Evolutionary conservation across 2,888 invertebrate genomes (phyloP), one percentile per base, ranked within the genome.

Genomic region (Melieria crassipennis): DNA sequence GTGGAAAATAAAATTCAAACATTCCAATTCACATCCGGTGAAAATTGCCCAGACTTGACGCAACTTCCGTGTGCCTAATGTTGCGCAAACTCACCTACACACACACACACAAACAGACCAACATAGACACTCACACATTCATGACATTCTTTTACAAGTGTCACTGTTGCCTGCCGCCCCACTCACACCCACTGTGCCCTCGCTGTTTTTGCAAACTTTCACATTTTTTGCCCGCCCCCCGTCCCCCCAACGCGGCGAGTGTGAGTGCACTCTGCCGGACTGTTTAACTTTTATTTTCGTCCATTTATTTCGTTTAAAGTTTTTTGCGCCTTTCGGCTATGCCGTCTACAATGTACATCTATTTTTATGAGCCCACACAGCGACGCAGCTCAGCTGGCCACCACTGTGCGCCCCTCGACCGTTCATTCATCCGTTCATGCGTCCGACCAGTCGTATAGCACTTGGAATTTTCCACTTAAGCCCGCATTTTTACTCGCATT

Each of bases 391-490:
- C 30, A 30, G 30, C 30, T 30, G 30, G 30, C 30, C 30, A 30
- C 30, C 30, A 30, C 30, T 30, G 30, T 30, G 30, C 30, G 30
- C 30, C 30, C 30, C 30, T 30, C 30, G 2, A 3, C 30, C 30
- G 30, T 30, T 1, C 30, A 30, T 30, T 30, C 30, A 30, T 30
- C 30, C 30, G 30, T 30, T 30, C 30, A 30, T 30, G 30, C 30
- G 3, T 30, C 30, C 30, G 30, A 30, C 30, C 30, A 30, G 30
- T 30, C 30, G 30, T 30, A 30, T 1, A 30, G 46, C 50, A 50
- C 42, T n/a, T 43, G 7, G 5, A 64, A 50, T 64, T 64, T 64
- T 58, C 43, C 67, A 50, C 67, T 60, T 60, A 67, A 60, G 67
- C 52, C 45, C 43, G 42, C 50, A 67, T 48, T 67, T 61, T 67